These are phyloP conservation scores for Masnerella sp. DNA, from an alignment of 2,888 invertebrate genomes.

Conservation along the genomic window DNA sequence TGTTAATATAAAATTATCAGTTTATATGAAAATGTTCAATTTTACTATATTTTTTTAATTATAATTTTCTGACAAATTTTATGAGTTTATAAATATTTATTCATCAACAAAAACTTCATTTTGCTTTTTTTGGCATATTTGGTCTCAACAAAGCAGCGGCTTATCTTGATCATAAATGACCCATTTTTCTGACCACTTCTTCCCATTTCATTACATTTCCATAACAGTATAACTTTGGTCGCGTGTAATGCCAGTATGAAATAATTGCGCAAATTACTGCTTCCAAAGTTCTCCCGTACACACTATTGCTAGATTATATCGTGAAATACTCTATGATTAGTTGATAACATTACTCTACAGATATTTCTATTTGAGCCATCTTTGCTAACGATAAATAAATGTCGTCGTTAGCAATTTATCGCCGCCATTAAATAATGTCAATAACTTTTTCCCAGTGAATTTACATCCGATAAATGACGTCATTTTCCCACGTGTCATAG, in stretches of 20 bases:
- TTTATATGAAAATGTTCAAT: no score
- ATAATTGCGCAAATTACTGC: constrained; percentile 51
- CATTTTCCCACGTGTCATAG: no score
- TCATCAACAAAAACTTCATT: no score
- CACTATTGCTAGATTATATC: constrained; percentile 38
- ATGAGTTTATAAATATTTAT: no score
- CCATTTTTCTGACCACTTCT: constrained; percentile 45
- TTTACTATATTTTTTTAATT: no score
- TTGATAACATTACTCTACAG: constrained; percentile 28
- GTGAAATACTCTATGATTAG: constrained; percentile 22
- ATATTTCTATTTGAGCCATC: no score
- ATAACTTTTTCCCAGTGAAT: no score
- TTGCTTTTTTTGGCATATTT: constrained; percentile 9
- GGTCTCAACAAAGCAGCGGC: constrained; percentile 27
- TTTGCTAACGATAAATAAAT: not conserved
- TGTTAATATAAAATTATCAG: no score
- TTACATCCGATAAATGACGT: no score
- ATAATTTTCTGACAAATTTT: no score
- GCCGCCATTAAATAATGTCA: no score
- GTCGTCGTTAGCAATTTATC: not conserved
- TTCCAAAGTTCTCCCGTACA: constrained; percentile 31
- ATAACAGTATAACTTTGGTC: constrained; percentile 43
- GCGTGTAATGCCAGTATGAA: constrained; percentile 54
- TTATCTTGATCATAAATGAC: constrained; percentile 46
- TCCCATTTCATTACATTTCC: constrained; percentile 49